Evolutionary conservation across 2,113 vertebrate genomes (phyloP), one percentile per base, ranked within the genome.

Genomic region (Miniopterus natalensis): DNA sequence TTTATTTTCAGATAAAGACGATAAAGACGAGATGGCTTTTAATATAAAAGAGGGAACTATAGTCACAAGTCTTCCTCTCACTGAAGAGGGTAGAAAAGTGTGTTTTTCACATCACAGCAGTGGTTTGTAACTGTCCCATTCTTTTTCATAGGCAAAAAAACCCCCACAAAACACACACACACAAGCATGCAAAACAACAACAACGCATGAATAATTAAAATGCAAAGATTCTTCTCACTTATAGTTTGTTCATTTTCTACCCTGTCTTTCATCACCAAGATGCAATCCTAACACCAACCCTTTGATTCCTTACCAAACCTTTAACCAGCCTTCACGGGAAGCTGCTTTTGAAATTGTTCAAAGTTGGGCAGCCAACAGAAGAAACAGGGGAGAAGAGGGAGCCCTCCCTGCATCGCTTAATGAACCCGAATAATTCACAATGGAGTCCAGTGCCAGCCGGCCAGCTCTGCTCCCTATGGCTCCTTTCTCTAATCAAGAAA

Each of bases 281-380:
- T n/a, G 42, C 65, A 71, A 47, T 29, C 81, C 86, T 75, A 86
- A 86, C 1, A n/a, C 66, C 55, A 53, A 66, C 71, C 45, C 79
- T 95, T 86, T 95, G 93, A 93, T 94, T 95, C 65, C 53, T 92
- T 93, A 94, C 53, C 70, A 68, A 92, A 79, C 70, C 87, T 87
- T 95, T 93, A 84, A 89, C 86, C 65, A 77, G 47, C 25, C 75
- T 88, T 92, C 90, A 47, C 25, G 88, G 94, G 96, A 95, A 93
- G 84, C 49, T 93, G 80, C 84, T 92, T 94, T 84, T 80, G 87
- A 96, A 93, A 88, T 21, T n/a, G 79, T 66, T 90, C 90, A 93
- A 92, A 92, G 89, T 77, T 94, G 80, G 68, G 66, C 9, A 81
- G 83, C 71, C 40, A 71, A 6, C 0, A 65, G 68, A 93, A 85